These are phyloP conservation scores for Pomacea canaliculata DNA, from an alignment of 2,888 invertebrate genomes.

Conservation along the genomic window DNA sequence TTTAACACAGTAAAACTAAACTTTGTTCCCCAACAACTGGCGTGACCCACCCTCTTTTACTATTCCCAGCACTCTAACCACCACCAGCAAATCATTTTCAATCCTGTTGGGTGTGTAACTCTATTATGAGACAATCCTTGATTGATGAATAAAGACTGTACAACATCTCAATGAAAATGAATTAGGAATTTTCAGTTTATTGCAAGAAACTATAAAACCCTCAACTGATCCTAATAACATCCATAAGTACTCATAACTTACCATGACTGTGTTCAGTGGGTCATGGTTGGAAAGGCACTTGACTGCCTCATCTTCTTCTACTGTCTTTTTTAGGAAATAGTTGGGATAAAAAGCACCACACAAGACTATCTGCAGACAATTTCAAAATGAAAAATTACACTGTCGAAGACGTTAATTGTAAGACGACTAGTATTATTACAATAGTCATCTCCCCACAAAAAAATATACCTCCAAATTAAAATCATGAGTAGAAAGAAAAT, in stretches of 20 bases:
- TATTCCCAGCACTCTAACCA: too few relatives aligned
- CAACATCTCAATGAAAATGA: too few relatives aligned
- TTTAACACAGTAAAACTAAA: too few relatives aligned
- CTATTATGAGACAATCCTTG: too few relatives aligned
- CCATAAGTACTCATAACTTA: conserved; percentile 55
- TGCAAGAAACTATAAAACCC: too few relatives aligned
- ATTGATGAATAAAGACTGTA: too few relatives aligned
- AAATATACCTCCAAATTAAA: neutral
- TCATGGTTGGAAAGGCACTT: conserved; percentile 80
- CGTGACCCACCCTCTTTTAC: too few relatives aligned
- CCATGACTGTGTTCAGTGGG: conserved; percentile 82
- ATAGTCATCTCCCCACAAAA: neutral
- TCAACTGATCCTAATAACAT: too few relatives aligned
- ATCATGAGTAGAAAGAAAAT: neutral
- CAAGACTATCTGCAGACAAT: conserved; percentile 76
- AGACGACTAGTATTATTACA: neutral
- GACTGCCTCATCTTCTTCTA: conserved; percentile 78
- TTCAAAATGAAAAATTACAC: neutral
- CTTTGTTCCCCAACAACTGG: too few relatives aligned
- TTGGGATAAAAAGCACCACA: conserved; percentile 94
- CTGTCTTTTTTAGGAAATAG: conserved; percentile 80
- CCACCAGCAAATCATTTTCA: too few relatives aligned
- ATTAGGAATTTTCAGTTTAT: too few relatives aligned
- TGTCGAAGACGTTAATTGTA: neutral
- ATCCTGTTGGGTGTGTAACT: too few relatives aligned